Evolutionary conservation across 2,113 vertebrate species (phyloP), one percentile per base, ranked within the genome.

Genomic region (Chionis minor): DNA sequence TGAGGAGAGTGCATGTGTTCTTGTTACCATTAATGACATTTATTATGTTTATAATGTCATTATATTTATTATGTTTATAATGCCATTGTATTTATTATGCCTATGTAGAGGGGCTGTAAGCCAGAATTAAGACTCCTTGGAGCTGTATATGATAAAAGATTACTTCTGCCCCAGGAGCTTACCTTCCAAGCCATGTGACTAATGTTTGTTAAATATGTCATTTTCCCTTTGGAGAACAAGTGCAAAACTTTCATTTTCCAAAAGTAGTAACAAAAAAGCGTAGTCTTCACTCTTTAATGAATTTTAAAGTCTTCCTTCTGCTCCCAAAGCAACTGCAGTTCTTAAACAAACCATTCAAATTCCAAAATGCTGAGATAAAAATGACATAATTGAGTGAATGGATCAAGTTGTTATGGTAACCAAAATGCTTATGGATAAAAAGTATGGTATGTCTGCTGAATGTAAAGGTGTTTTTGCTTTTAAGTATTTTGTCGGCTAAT

Each of bases 281-380:
- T 44, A 58, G 35, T 77, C 74, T 87, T 86, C 32, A 47, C 35
- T 91, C 38, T 73, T 84, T 73, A 91, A 91, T 91, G 82, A 66
- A 90, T 91, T 92, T 88, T 95, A 86, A 93, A 96, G 89, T 91
- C 84, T 97, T 96, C 65, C 10, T 58, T 94, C 19, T 92, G 83
- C 74, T 97, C 78, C 87, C 90, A 97, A 94, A 96, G 96, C 91
- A 97, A 94, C 88, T 89, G 61, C 61, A 96, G 71, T 86, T 97
- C 85, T 97, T 91, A 93, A 97, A 95, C 75, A 96, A 95, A 93
- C 80, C 59, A 88, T 96, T 96, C 80, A 96, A 96, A 98, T 98
- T 98, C 97, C 97, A 97, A 96, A 96, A 97, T 77, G 81, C 75
- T 98, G 97, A 98, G 94, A 96, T 98, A 97, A 98, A 96, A 94